Base-by-base conservation (phyloP, 2,888 invertebrate genomes). In the Polia nebulosa region DNA sequence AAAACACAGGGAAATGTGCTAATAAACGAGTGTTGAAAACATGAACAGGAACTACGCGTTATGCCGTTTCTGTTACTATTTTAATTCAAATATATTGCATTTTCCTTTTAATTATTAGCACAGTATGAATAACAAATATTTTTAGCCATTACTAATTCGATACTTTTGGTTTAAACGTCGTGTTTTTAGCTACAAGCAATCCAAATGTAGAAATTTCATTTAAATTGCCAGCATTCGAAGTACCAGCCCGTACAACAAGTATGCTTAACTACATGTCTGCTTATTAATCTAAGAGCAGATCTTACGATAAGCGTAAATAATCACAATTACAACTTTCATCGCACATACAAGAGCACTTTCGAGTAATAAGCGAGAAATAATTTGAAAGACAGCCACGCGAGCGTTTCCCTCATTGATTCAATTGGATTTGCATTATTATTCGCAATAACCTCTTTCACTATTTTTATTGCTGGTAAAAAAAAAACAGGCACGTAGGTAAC, bases 321-420 rank as follows among this genome's bases (percentile, higher is more conserved):
- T 63, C 64, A 76, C 65, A 77, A 77, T 75, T 68, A 67, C 59
- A 57, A 76, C 75, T 80, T 82, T 80, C 71, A 78, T 73, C 64
- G 56, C 74, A 69, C 59, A 59, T 63, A 61, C 15, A 52, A 74
- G 53, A 70, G 47, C 49, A 69, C 71, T 79, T 80, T 82, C 74
- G 53, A 72, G 59, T 65, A 53, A 57, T 65, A 68, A 80, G 49
- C 55, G 57, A 68, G 60, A 78, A 56, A 59, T 74, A 71, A 68
- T 67, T 66, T 62, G 53, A 62, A 49, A 57, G 64, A 80, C 70
- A 59, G 57, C 44, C 66, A 72, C 62, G 66, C 57, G 61, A 59
- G n/a, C 51, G 56, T 72, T 80, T 80, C 72, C 63, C 70, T 64
- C 51, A 56, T 71, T 56, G 41, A 76, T 61, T 71, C 64, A 62